Evolutionary conservation across 2,888 invertebrate genomes (phyloP), one percentile per base, ranked within the genome.

Genomic region (Ommatoiulus sabulosus): DNA sequence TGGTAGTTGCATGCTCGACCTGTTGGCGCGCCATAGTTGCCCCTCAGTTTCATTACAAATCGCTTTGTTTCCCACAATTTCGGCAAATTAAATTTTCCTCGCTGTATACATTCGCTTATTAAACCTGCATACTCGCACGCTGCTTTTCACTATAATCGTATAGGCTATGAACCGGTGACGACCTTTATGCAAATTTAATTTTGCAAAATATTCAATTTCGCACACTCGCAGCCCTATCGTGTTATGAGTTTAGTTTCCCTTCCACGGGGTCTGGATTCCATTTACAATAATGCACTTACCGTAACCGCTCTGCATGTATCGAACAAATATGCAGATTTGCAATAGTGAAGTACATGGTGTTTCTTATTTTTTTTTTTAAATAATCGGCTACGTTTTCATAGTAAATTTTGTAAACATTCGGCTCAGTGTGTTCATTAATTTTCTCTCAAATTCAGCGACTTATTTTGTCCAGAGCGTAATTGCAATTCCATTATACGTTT

Each of bases 151-250:
- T 17, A 10, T n/a, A 10, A 6, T 17, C 20, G 20, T 63, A 20
- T 3, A 63, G 20, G 63, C n/a, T n/a, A 63, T 63, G 12, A 63
- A n/a, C 63, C 6, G 24, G 24, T 72, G 72, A 72, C 24, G 72
- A 72, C 72, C 72, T 72, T 72, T 63, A 63, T 72, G 72, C 7
- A 72, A 72, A 72, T 72, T 72, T 72, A 72, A 72, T 72, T 72
- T 72, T 24, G 72, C 72, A 72, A 24, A n/a, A 72, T 72, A 24
- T 72, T 72, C 72, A 72, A 72, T 72, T 72, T 72, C 72, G n/a
- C 20, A 72, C 72, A 24, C 4, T 7, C 10, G 72, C 20, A 72
- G 24, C 72, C 24, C 72, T 24, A 72, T 72, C 24, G 20, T 24
- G 72, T 24, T 72, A 24, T 72, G 24, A 72, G 20, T 24, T 72